These are phyloP conservation scores for Plebejus anna DNA, from an alignment of 2,888 invertebrate species.

Conservation along the genomic window DNA sequence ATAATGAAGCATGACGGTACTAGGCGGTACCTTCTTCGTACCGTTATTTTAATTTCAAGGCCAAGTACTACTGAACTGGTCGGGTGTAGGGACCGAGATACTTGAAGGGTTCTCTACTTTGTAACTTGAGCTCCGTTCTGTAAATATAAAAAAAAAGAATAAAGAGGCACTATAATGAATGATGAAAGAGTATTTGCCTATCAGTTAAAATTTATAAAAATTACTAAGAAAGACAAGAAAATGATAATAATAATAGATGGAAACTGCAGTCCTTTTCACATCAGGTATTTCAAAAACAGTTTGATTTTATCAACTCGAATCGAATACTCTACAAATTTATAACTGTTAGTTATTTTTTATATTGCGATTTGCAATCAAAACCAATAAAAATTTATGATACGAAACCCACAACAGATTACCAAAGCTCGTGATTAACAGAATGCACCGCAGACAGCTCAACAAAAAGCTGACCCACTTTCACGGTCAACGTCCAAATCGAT, in stretches of 20 bases:
- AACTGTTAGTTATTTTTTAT: no score
- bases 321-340: no score
- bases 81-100: neutral
- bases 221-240: no score
- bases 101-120: neutral
- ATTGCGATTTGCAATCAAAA: no score
- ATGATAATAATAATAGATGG: no score
- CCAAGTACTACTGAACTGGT: neutral
- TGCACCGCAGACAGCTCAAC: conserved; percentile 21
- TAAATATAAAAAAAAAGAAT: no score
- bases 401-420: neutral
- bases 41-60: conserved; percentile 5
- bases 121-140: neutral
- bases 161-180: no score
- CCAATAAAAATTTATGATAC: neutral
- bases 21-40: neutral
- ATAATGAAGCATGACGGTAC: neutral
- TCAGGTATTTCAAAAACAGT: no score
- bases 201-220: no score
- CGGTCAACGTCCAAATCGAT: conserved; percentile 25
- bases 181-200: no score
- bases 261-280: no score
- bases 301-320: no score
- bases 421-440: neutral
- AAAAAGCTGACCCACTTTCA: conserved; percentile 25